Percentiles rank a stretch among this genome's conserved stretches.
phyloP scores from a whole-genome alignment of 2,797 vertebrate species.

The Sebastolobus altivelis region DNA sequence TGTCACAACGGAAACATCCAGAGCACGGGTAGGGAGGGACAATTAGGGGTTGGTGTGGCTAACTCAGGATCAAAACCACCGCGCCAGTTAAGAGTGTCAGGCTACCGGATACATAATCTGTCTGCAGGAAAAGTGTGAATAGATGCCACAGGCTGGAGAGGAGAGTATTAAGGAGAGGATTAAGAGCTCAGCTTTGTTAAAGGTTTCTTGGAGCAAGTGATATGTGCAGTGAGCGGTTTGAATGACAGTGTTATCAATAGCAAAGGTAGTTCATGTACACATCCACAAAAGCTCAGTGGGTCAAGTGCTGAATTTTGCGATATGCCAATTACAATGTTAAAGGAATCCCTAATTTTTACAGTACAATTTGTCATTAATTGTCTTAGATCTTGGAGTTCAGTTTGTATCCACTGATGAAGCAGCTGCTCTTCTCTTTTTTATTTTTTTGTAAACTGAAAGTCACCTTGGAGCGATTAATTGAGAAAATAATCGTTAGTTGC shows the following conservation, averaged over 20 bases:
- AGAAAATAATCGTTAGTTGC: background rate
- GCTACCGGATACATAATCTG: constrained; percentile 55
- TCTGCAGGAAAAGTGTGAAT: constrained; percentile 61
- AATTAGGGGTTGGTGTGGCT: constrained; percentile 51
- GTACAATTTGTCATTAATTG: background rate
- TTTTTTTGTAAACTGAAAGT: background rate
- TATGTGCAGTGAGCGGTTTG: background rate
- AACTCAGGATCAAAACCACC: constrained; percentile 60
- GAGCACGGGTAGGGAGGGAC: constrained; percentile 34
- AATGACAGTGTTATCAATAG: background rate
- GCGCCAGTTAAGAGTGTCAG: constrained; percentile 37
- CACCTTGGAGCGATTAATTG: background rate
- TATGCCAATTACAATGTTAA: background rate
- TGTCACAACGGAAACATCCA: constrained; percentile 71
- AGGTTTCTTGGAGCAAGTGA: background rate
- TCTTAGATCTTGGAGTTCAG: background rate
- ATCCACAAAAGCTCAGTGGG: background rate
- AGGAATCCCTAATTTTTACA: background rate
- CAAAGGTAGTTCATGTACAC: background rate
- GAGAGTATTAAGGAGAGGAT: constrained; percentile 24
- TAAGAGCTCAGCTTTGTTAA: constrained; percentile 25
- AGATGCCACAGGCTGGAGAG: constrained; percentile 34
- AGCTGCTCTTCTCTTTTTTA: background rate
- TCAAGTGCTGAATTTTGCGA: background rate
- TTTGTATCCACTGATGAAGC: background rate